These are phyloP conservation scores for Sinelater perroti DNA, from an alignment of 2,888 invertebrate genomes.

Conservation along the genomic window DNA sequence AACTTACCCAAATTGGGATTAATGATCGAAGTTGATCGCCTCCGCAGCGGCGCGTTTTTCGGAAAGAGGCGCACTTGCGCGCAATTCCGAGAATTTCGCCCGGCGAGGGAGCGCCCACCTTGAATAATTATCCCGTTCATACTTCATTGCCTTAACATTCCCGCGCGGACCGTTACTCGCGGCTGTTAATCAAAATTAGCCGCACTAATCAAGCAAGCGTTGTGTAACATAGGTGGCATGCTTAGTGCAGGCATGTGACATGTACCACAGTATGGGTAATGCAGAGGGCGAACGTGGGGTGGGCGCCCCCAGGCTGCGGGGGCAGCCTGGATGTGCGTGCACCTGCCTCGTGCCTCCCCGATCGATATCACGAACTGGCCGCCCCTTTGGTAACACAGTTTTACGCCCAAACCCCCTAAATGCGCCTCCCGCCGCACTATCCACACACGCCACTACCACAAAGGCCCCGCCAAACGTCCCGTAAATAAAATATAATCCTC, in stretches of 20 bases:
- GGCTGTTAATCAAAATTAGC: constrained; percentile 26
- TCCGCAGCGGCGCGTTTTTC: too few species aligned
- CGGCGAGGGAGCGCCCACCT: constrained; percentile 8
- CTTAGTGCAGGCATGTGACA: constrained; percentile 43
- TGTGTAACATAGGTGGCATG: constrained; percentile 35
- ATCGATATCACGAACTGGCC: constrained; percentile 50
- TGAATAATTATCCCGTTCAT: constrained; percentile 2
- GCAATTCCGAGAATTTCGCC: constrained; percentile 7
- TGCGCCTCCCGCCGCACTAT: constrained; percentile 43
- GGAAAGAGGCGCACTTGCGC: neutral
- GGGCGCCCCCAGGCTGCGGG: constrained; percentile 49
- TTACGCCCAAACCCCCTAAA: constrained; percentile 42
- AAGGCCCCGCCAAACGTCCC: constrained; percentile 28
- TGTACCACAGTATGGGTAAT: constrained; percentile 43
- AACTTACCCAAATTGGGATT: too few species aligned
- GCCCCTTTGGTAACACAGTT: constrained; percentile 46
- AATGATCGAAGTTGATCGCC: too few species aligned
- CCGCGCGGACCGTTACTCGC: constrained; percentile 1
- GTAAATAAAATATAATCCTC: constrained; percentile 31
- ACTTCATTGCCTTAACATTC: constrained; percentile 11
- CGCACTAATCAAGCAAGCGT: constrained; percentile 20
- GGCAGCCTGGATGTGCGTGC: constrained; percentile 53
- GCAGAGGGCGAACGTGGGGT: constrained; percentile 41
- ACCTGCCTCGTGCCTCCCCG: constrained; percentile 51
- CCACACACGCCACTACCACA: constrained; percentile 44